These are phyloP conservation scores for Pyrgilauda ruficollis DNA, from an alignment of 2,113 vertebrate species.

Conservation along the genomic window DNA sequence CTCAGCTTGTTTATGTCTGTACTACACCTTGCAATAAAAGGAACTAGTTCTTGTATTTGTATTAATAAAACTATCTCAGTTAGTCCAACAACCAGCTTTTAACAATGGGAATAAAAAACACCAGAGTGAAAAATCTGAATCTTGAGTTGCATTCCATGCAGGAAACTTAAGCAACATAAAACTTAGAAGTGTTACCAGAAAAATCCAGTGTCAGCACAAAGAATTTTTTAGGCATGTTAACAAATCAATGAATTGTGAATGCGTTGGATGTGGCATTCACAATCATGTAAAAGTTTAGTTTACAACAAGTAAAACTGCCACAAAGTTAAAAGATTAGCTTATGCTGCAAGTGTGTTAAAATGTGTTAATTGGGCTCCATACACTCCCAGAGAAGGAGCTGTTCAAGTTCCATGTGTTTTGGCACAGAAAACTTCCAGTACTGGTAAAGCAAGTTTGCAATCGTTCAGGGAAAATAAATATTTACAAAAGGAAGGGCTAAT, in stretches of 20 bases:
- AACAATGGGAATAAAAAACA: background rate
- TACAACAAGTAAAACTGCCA: background rate
- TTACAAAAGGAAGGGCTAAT: background rate
- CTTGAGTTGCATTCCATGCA: background rate
- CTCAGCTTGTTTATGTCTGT: background rate
- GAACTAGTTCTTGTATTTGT: background rate
- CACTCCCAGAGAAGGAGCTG: background rate
- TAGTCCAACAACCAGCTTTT: background rate
- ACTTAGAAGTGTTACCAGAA: background rate
- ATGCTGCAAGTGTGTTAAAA: background rate
- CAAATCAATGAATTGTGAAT: background rate
- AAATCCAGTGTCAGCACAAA: background rate
- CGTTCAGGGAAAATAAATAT: background rate
- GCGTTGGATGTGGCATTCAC: background rate
- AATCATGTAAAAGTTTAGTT: background rate
- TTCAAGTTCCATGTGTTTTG: background rate
- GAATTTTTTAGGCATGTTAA: background rate
- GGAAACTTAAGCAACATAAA: background rate
- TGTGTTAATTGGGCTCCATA: background rate
- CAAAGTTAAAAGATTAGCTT: background rate
- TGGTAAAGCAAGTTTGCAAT: background rate
- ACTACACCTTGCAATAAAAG: background rate
- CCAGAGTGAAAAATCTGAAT: background rate
- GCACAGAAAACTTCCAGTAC: background rate
- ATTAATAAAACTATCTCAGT: background rate